Base-by-base conservation (phyloP, 1,140 invertebrate species). In the Pogonus chalceus region DNA sequence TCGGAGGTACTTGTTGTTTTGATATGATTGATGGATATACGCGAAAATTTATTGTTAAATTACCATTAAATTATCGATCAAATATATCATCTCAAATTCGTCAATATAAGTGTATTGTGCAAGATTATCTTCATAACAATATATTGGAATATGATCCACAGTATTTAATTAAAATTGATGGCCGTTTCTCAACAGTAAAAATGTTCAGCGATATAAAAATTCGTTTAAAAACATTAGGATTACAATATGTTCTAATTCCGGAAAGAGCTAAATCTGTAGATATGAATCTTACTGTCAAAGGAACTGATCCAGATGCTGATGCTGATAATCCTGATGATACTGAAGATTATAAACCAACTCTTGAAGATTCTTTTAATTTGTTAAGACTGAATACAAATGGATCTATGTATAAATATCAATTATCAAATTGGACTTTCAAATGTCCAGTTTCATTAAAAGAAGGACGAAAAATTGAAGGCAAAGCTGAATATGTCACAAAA, bases 381-480 rank as follows among this genome's bases (percentile, higher is more conserved):
- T 56, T 74, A 12, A 49, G 51, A 7, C 14, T 54, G 43, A 12
- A 46, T 61, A 60, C 60, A 2, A 55, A 68, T 3, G 63, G 60
- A 12, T 53, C 58, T 0, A 52, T 51, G 39, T 75, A 67, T 53
- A 63, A 63, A 39, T 74, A 69, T 70, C 59, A 54, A 54, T 61
- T 71, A 47, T 80, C 79, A 9, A 61, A 70, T 16, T 81, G 79
- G 79, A 72, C 69, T 31, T 73, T 70, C 35, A 69, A 71, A 61
- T 82, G 80, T 59, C 80, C 80, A 1, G 78, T 82, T 1, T 72
- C 79, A 58, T 64, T 81, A 47, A 70, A 70, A 35, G 67, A 72
- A 46, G 73, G 79, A 12, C 64, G 58, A 24, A 65, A 67, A 46
- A 54, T 65, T 14, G 60, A 67, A 39, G 79, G 79, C 48, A 60